Conservation (phyloP, 2,113 vertebrate species). For the Callorhinus ursinus region DNA sequence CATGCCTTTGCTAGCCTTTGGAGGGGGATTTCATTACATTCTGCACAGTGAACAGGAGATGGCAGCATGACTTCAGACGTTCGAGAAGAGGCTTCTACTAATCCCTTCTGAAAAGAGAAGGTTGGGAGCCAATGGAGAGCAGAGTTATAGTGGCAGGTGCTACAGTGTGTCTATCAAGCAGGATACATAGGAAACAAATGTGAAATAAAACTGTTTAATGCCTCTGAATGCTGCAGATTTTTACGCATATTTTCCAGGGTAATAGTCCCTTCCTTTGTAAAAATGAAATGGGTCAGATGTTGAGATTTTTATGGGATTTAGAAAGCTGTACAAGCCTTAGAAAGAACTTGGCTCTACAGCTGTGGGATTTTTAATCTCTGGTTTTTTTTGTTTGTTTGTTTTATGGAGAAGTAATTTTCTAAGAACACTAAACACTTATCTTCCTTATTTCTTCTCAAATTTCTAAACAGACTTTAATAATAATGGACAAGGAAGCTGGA, state of each 20-base stretch:
- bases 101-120: fast-evolving
- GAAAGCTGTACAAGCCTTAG: conserved; percentile 76
- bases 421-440: not conserved
- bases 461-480: not conserved
- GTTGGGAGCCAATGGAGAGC: fast-evolving
- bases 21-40: not conserved
- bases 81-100: fast-evolving
- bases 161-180: not conserved
- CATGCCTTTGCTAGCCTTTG: not conserved
- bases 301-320: conserved; percentile 78
- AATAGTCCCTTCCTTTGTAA: conserved; percentile 79
- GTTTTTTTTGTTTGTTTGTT: not conserved
- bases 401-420: not conserved
- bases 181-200: conserved; percentile 61
- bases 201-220: conserved; percentile 72
- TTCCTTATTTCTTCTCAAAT: not conserved
- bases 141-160: conserved; percentile 81
- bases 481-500: not conserved
- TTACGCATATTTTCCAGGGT: conserved; percentile 75
- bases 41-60: conserved; percentile 73
- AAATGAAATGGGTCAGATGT: conserved; percentile 84
- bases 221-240: conserved; percentile 72
- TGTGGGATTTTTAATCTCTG: conserved; percentile 73
- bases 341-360: conserved; percentile 73
- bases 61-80: conserved; percentile 79